Conservation (phyloP, 2,797 vertebrate species). For the Picus viridis region DNA sequence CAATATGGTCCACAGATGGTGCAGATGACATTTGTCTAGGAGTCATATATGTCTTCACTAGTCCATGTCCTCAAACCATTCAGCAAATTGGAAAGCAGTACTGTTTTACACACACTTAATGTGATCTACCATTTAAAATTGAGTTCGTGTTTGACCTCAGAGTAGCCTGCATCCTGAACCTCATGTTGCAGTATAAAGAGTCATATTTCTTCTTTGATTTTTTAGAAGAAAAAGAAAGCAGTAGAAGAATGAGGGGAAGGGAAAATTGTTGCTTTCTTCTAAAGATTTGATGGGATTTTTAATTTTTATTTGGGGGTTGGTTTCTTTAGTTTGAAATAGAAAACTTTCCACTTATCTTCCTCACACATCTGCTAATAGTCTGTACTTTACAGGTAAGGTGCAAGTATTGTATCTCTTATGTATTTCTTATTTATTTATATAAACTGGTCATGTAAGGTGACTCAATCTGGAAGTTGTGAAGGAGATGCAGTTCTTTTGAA, state of each 20-base stretch:
- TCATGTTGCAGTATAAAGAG: background rate
- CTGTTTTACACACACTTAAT: background rate
- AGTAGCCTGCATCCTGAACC: background rate
- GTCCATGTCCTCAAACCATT: slow-evolving; percentile 43
- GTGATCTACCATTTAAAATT: background rate
- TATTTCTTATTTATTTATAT: background rate
- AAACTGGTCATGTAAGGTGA: background rate
- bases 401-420: background rate
- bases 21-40: slow-evolving; percentile 64
- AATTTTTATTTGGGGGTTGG: background rate
- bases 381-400: background rate
- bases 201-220: background rate
- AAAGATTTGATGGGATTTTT: background rate
- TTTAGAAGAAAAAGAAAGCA: background rate
- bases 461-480: too few species aligned
- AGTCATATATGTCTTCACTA: slow-evolving; percentile 52
- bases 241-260: background rate
- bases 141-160: background rate
- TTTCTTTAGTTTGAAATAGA: background rate
- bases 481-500: too few species aligned
- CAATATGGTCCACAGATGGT: slow-evolving; percentile 70
- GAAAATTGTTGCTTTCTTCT: background rate
- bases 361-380: background rate
- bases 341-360: background rate
- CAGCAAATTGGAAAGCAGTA: slow-evolving; percentile 32